Conservation (phyloP, 2,888 invertebrate genomes). For the Orthosia incerta region DNA sequence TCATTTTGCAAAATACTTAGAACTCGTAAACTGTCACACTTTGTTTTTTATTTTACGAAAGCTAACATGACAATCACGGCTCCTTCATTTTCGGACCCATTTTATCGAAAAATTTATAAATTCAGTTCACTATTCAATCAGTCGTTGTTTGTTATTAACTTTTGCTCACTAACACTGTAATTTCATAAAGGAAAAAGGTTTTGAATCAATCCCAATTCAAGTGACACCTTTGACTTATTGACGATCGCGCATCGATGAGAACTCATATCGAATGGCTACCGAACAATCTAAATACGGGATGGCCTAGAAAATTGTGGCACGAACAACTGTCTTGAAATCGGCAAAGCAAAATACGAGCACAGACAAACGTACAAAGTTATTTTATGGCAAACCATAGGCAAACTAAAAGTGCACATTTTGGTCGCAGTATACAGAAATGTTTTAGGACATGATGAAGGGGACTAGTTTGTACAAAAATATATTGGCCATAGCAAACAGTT, state of each 20-base stretch:
- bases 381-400: neutral
- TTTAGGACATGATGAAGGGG: too few species aligned
- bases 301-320: neutral
- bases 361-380: neutral
- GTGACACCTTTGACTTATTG: conserved; percentile 15
- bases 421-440: neutral
- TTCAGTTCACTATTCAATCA: conserved; percentile 71
- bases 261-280: neutral
- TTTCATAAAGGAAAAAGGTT: conserved; percentile 29
- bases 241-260: neutral
- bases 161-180: conserved; percentile 53
- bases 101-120: conserved; percentile 67
- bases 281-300: neutral
- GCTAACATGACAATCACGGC: conserved; percentile 74
- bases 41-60: conserved; percentile 67
- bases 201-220: conserved; percentile 43
- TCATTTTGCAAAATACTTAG: conserved; percentile 80
- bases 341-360: neutral
- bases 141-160: conserved; percentile 60
- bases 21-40: conserved; percentile 75
- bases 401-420: neutral
- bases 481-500: neutral
- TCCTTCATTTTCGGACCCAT: conserved; percentile 78
- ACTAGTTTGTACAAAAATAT: neutral
- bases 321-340: conserved; percentile 14